A percentile compares a stretch with the other conserved stretches of the same genome.
Evolutionary conservation across 2,113 vertebrate species (phyloP).

Genomic region (Hypocryptadius cinnamomeus): DNA sequence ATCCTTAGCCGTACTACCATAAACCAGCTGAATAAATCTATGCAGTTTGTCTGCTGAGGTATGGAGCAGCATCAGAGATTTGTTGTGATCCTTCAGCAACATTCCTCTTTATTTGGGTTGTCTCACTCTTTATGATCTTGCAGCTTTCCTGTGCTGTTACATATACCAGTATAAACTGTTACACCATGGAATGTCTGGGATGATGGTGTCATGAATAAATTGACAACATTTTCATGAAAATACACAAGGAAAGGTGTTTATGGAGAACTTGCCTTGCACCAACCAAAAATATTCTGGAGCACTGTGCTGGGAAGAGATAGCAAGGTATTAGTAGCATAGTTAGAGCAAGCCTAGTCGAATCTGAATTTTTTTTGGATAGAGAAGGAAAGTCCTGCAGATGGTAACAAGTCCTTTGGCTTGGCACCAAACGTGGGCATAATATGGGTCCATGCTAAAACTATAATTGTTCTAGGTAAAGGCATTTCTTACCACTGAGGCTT

Average conservation of each 20-base stretch:
- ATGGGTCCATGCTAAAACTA: not conserved
- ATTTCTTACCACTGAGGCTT: not conserved
- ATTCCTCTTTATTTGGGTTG: not conserved
- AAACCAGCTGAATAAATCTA: not conserved
- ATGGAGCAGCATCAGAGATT: not conserved
- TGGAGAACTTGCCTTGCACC: not conserved
- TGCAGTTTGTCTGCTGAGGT: not conserved
- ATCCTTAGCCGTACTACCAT: not conserved
- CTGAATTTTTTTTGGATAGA: not conserved
- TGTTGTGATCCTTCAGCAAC: not conserved
- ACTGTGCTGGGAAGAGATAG: not conserved
- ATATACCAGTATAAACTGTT: conserved; percentile 5
- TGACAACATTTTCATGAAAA: not conserved
- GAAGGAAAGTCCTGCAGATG: not conserved
- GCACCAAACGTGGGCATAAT: fast-evolving
- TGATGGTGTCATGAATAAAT: conserved; percentile 41
- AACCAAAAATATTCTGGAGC: not conserved
- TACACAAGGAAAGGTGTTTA: not conserved
- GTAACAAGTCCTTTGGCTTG: not conserved
- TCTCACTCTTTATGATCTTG: not conserved
- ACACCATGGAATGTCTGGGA: not conserved
- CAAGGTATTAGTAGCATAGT: not conserved
- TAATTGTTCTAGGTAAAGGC: not conserved
- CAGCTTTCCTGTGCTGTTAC: conserved; percentile 2
- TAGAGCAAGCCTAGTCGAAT: not conserved